These are phyloP conservation scores for Onthophagus taurus DNA, from an alignment of 1,140 invertebrate genomes.

Conservation along the genomic window DNA sequence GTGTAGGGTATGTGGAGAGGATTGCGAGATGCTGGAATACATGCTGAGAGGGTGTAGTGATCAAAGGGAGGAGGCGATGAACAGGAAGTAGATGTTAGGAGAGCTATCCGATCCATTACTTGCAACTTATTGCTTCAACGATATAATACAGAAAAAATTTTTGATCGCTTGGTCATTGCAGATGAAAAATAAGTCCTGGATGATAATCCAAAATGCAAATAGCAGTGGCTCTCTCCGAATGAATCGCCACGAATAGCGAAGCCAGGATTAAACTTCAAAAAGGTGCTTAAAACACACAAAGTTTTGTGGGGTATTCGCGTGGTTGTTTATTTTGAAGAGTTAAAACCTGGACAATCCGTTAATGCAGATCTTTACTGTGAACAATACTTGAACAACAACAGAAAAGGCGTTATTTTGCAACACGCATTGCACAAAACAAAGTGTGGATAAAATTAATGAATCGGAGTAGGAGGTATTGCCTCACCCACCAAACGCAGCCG, in stretches of 20 bases:
- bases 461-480: slow-evolving; percentile 37
- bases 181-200: slow-evolving; percentile 8
- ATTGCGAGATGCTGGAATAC: slow-evolving; percentile 22
- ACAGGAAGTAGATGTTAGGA: no score
- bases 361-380: slow-evolving; percentile 11
- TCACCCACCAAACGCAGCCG: slow-evolving; percentile 39
- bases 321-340: slow-evolving; percentile 6
- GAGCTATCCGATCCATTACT: slow-evolving; percentile 9
- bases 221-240: slow-evolving; percentile 5
- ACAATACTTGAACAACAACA: slow-evolving; percentile 9
- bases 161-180: slow-evolving; percentile 8
- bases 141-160: slow-evolving; percentile 4
- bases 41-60: slow-evolving; percentile 21
- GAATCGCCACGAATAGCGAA: slow-evolving; percentile 1
- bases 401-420: slow-evolving; percentile 12
- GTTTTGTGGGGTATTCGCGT: not conserved
- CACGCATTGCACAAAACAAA: slow-evolving; percentile 23
- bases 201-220: no score
- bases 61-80: no score
- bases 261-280: not conserved
- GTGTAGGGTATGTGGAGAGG: slow-evolving; percentile 20
- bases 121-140: slow-evolving; percentile 9
- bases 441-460: slow-evolving; percentile 32
- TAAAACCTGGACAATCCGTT: slow-evolving; percentile 10
- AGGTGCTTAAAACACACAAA: not conserved